A percentile compares a stretch with the other conserved stretches of the same genome.
Evolutionary conservation across 2,797 vertebrate genomes (phyloP).

Genomic region (Silurus lanzhouensis): DNA sequence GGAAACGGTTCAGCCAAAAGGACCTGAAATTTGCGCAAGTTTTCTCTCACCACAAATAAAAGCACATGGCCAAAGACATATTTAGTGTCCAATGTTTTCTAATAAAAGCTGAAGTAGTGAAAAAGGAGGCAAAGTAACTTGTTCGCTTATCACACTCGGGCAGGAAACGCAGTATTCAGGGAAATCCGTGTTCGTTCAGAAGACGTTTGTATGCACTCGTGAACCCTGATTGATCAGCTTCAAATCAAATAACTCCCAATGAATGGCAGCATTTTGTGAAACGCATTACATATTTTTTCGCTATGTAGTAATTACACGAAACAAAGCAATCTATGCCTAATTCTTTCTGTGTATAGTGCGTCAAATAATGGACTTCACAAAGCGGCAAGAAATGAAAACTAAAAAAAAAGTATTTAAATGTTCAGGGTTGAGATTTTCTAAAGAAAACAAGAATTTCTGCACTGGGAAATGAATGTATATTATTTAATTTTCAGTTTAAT

Average conservation of each 20-base stretch:
- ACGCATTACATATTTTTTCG: not conserved
- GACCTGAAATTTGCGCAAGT: slow-evolving; percentile 1
- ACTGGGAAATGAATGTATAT: too few relatives aligned
- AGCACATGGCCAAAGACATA: not conserved
- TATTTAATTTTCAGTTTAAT: too few relatives aligned
- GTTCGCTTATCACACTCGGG: not conserved
- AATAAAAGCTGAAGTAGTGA: not conserved
- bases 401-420: too few relatives aligned
- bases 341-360: too few relatives aligned
- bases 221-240: not conserved
- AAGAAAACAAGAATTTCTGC: too few relatives aligned
- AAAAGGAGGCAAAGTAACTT: not conserved
- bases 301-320: too few relatives aligned
- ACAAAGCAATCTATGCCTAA: not conserved
- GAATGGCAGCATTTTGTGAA: not conserved
- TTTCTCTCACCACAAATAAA: not conserved
- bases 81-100: slow-evolving; percentile 7
- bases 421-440: too few relatives aligned
- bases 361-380: too few relatives aligned
- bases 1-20: slow-evolving; percentile 10
- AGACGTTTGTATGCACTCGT: not conserved
- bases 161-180: not conserved
- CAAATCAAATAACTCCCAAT: not conserved
- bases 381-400: too few relatives aligned
- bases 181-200: not conserved